A percentile compares a stretch with the other conserved stretches of the same genome.
phyloP scores from a whole-genome alignment of 2,113 vertebrate genomes.

The Halichoerus grypus region DNA sequence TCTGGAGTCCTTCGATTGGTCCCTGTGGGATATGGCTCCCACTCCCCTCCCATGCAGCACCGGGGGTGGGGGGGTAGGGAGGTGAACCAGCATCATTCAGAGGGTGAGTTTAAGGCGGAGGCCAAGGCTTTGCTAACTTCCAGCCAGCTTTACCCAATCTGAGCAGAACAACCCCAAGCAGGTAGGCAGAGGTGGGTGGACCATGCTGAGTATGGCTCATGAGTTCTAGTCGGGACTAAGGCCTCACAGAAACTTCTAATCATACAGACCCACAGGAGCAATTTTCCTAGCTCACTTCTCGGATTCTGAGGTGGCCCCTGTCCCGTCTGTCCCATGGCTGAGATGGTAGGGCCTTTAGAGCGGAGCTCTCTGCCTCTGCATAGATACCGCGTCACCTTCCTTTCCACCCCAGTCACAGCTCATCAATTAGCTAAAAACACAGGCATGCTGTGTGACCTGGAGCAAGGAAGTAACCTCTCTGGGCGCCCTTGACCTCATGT shows the following conservation, averaged over 20 bases:
- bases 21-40: not conserved
- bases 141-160: not conserved
- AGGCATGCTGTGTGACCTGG: not conserved
- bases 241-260: not conserved
- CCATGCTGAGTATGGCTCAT: not conserved
- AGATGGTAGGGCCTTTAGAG: not conserved
- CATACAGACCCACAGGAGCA: not conserved
- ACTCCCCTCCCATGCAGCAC: not conserved
- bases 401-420: fast-evolving
- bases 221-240: not conserved
- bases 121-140: not conserved
- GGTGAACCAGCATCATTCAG: not conserved
- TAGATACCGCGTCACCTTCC: not conserved
- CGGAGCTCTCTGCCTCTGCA: not conserved
- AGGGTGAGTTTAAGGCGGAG: no score
- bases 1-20: not conserved
- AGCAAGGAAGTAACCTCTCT: not conserved
- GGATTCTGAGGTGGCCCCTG: not conserved
- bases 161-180: not conserved
- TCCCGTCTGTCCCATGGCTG: not conserved
- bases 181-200: fast-evolving
- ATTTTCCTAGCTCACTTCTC: not conserved
- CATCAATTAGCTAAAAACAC: fast-evolving
- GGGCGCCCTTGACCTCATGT: not conserved
- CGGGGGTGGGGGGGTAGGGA: not conserved